Evolutionary conservation across 2,888 invertebrate genomes (phyloP).

Genomic region (Cantharis lateralis): DNA sequence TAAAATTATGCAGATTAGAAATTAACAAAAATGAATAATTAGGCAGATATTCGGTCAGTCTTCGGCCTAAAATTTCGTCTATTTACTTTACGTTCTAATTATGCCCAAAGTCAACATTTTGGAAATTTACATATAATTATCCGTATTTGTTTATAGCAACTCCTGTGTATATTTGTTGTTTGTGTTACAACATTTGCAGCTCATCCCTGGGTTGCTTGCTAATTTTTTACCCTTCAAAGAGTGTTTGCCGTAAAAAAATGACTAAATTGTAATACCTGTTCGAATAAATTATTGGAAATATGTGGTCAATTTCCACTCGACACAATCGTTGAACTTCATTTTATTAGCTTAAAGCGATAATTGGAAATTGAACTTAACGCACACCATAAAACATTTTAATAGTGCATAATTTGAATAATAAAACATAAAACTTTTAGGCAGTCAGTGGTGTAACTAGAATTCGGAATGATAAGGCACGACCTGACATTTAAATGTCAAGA

Average conservation of each 20-base stretch:
- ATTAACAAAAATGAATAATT: not conserved
- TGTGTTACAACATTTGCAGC: not conserved
- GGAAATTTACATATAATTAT: not conserved
- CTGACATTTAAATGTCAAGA: no score
- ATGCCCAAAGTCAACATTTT: not conserved
- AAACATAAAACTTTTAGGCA: no score
- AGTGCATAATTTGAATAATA: not conserved
- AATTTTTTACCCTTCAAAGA: not conserved
- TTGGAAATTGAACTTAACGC: not conserved
- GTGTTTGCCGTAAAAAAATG: not conserved
- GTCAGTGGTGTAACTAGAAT: no score
- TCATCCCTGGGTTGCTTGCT: not conserved
- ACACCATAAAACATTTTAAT: not conserved
- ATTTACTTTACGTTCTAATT: not conserved
- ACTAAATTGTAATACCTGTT: not conserved
- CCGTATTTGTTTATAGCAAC: not conserved
- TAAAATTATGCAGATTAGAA: not conserved
- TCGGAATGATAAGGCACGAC: no score
- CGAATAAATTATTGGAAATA: not conserved
- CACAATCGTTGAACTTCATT: not conserved
- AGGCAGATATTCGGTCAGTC: not conserved
- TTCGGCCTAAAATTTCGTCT: not conserved
- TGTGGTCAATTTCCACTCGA: not conserved
- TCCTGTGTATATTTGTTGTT: not conserved
- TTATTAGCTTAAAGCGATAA: not conserved